Conservation (phyloP, 30 jellyfish, hydroid and myxozoan species). For the Mastigias papua region DNA sequence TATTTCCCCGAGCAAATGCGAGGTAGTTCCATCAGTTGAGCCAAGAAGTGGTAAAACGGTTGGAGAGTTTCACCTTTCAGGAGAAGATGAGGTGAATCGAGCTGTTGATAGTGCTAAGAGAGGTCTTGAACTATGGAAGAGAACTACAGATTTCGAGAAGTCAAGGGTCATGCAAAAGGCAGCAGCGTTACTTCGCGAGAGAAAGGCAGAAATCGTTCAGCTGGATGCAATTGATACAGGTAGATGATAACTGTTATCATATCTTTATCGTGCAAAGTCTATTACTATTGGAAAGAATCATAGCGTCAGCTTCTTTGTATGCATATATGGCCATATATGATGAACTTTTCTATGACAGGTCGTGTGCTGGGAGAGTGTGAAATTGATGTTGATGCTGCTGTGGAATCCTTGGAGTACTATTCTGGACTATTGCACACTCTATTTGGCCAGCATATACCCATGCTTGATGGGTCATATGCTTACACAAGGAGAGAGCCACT, state of each 20-base stretch:
- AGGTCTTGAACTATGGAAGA: slow-evolving; percentile 84
- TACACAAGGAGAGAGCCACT: slow-evolving; percentile 93
- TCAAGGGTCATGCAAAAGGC: slow-evolving; percentile 75
- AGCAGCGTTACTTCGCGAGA: slow-evolving; percentile 72
- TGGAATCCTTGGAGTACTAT: slow-evolving; percentile 80
- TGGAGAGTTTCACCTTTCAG: slow-evolving; percentile 81
- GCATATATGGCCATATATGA: too few species aligned
- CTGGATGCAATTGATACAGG: slow-evolving; percentile 96
- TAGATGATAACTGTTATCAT: not conserved
- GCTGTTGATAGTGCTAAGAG: slow-evolving; percentile 86
- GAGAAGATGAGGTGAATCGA: slow-evolving; percentile 77
- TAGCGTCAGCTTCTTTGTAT: too few species aligned
- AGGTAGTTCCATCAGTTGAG: slow-evolving; percentile 51
- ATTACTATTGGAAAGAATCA: too few species aligned
- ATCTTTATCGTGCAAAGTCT: too few species aligned
- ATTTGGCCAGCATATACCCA: slow-evolving; percentile 85
- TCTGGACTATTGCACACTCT: slow-evolving; percentile 67
- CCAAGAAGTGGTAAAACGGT: slow-evolving; percentile 88
- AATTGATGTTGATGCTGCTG: slow-evolving; percentile 89
- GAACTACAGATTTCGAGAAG: slow-evolving; percentile 70
- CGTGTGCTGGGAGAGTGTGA: slow-evolving; percentile 74
- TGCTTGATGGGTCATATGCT: slow-evolving; percentile 79
- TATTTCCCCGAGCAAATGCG: slow-evolving; percentile 24
- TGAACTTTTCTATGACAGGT: slow-evolving; percentile 32
- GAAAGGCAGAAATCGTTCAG: slow-evolving; percentile 80